Percentiles rank a stretch among this genome's conserved stretches.
phyloP scores from a whole-genome alignment of 1,140 invertebrate genomes.

The Cotesia chilonis region DNA sequence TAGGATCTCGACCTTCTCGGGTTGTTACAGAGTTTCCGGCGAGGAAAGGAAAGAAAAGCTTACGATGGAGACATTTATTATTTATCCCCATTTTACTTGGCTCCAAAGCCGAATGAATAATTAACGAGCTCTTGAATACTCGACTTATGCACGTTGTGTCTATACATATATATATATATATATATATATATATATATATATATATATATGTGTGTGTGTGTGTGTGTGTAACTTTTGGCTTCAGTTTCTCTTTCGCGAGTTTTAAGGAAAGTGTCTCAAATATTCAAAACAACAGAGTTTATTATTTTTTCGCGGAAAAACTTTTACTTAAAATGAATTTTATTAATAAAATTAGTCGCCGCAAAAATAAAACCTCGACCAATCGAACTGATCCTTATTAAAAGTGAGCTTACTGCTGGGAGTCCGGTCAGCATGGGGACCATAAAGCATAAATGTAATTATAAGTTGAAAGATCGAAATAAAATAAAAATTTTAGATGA shows the following conservation, averaged over 20 bases:
- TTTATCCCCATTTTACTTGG: conserved; percentile 32
- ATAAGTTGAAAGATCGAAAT: neutral
- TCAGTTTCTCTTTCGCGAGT: neutral
- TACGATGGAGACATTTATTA: conserved; percentile 34
- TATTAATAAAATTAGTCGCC: too few relatives aligned
- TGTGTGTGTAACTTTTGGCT: conserved; percentile 22
- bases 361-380: too few relatives aligned
- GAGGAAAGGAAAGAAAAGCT: conserved; percentile 23
- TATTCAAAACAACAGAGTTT: conserved; percentile 19
- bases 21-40: conserved; percentile 22
- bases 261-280: neutral
- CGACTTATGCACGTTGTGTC: neutral
- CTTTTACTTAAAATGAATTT: neutral
- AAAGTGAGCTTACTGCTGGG: too few relatives aligned
- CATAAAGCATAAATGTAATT: neutral
- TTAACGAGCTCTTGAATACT: conserved; percentile 32
- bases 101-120: conserved; percentile 34
- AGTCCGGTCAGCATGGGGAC: neutral
- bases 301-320: neutral
- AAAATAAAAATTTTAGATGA: neutral
- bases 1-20: conserved; percentile 5
- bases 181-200: too few relatives aligned
- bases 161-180: neutral
- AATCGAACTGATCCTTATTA: too few relatives aligned
- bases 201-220: too few relatives aligned